Percentiles rank a stretch among this genome's conserved stretches.
Evolutionary conservation across 2,888 invertebrate genomes (phyloP).

Genomic region (Aphidoletes aphidimyza): DNA sequence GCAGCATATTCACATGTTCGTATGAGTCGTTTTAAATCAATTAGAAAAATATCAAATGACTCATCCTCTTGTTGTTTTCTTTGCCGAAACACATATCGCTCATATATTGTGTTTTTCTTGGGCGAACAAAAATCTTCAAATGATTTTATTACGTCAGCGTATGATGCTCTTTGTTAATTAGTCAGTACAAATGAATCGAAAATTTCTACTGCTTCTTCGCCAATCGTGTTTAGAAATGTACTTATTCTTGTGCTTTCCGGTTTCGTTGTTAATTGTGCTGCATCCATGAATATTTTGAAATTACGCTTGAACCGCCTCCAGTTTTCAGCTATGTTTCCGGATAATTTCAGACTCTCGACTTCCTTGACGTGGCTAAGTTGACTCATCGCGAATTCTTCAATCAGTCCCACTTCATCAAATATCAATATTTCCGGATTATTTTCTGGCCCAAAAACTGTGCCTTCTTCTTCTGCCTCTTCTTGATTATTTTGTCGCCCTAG

Average conservation of each 20-base stretch:
- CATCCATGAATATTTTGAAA: not conserved
- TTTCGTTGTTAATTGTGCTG: not conserved
- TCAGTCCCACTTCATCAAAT: too few species aligned
- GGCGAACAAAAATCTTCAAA: slow-evolving; percentile 54
- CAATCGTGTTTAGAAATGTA: not conserved
- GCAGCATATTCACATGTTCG: too few species aligned
- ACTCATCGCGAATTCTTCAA: too few species aligned
- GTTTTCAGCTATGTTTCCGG: slow-evolving; percentile 1
- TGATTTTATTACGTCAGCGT: not conserved
- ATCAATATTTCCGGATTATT: too few species aligned
- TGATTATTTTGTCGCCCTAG: too few species aligned
- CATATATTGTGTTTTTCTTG: slow-evolving; percentile 53
- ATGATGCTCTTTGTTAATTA: not conserved
- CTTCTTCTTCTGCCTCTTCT: too few species aligned
- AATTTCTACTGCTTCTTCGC: not conserved
- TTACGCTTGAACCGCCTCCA: not conserved
- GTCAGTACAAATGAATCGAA: not conserved
- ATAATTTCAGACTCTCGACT: not conserved
- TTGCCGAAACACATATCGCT: slow-evolving; percentile 50
- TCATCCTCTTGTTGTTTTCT: slow-evolving; percentile 43
- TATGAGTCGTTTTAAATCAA: too few species aligned
- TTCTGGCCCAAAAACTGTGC: too few species aligned
- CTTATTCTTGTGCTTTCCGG: not conserved
- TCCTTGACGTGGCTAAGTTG: too few species aligned
- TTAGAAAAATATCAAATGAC: too few species aligned